Percentiles rank a stretch among this genome's conserved stretches.
These are phyloP conservation scores for Cheilosia variabilis DNA, from an alignment of 2,888 invertebrate species.

Conservation along the genomic window DNA sequence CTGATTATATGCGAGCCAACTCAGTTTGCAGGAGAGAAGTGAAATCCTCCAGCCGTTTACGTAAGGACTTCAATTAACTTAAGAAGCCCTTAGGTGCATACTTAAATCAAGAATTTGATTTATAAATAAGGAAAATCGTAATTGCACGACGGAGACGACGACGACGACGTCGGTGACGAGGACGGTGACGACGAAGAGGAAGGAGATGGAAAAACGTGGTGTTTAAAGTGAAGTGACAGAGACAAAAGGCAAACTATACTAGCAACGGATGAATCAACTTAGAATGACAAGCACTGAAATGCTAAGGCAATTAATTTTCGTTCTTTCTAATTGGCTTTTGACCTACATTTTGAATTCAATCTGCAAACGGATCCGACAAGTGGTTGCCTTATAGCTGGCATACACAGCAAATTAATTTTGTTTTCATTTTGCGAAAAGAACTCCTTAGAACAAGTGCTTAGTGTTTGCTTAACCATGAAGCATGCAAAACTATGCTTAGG, in stretches of 20 bases:
- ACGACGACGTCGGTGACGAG: background rate
- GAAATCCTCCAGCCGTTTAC: background rate
- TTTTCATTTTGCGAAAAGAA: too few relatives aligned
- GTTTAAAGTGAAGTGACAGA: background rate
- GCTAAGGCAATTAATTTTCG: slow-evolving; percentile 10
- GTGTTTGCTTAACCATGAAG: too few relatives aligned
- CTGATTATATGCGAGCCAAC: too few relatives aligned
- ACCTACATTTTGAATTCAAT: background rate
- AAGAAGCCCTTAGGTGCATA: slow-evolving; percentile 5
- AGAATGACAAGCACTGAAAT: background rate
- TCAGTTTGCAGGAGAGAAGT: background rate
- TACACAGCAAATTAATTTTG: background rate
- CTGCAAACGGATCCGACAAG: background rate
- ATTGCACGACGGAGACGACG: slow-evolving; percentile 8
- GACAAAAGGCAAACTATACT: background rate
- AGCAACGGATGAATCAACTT: slow-evolving; percentile 1
- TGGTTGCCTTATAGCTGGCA: slow-evolving; percentile 1
- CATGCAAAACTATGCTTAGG: too few relatives aligned
- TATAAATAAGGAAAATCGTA: slow-evolving; percentile 17
- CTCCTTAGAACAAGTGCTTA: too few relatives aligned
- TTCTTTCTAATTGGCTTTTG: slow-evolving; percentile 4
- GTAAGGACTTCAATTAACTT: slow-evolving; percentile 11
- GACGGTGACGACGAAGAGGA: background rate
- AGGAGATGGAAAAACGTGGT: too few relatives aligned
- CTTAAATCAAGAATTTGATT: slow-evolving; percentile 12